phyloP scores from a whole-genome alignment of 2,888 invertebrate species.

The Podotricha telesiphe region DNA sequence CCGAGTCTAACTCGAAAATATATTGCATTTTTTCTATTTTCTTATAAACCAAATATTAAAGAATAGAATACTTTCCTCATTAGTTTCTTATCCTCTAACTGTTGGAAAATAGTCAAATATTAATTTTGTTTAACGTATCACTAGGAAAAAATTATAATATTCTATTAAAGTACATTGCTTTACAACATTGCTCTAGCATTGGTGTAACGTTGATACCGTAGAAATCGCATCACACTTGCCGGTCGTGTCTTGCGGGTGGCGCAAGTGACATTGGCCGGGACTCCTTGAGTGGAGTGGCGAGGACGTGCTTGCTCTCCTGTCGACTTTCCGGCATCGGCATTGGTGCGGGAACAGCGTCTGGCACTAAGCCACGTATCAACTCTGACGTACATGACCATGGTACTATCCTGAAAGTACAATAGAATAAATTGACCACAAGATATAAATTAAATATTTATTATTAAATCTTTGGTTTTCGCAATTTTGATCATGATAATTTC shows the following conservation, averaged over 20 bases:
- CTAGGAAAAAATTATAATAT: background rate
- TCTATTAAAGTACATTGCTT: background rate
- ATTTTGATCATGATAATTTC: no score
- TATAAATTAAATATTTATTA: no score
- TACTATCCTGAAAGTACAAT: constrained; percentile 83
- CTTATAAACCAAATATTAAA: background rate
- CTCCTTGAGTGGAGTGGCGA: constrained; percentile 52
- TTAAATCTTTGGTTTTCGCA: no score
- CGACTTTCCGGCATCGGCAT: constrained; percentile 27
- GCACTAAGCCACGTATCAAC: constrained; percentile 86
- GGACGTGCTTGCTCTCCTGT: constrained; percentile 24
- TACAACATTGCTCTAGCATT: constrained; percentile 10
- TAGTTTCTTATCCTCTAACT: background rate
- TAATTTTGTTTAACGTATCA: no score
- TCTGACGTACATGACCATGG: constrained; percentile 88
- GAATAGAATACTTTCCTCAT: background rate
- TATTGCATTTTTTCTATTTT: no score
- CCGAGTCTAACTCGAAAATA: no score
- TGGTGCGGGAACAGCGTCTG: constrained; percentile 85
- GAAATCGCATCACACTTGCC: constrained; percentile 55
- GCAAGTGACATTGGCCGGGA: constrained; percentile 68
- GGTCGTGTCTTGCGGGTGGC: constrained; percentile 71
- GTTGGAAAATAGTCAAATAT: background rate
- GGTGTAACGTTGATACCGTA: constrained; percentile 18
- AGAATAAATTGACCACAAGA: background rate